These are phyloP conservation scores for Fopius arisanus DNA, from an alignment of 1,140 invertebrate genomes.

Conservation along the genomic window DNA sequence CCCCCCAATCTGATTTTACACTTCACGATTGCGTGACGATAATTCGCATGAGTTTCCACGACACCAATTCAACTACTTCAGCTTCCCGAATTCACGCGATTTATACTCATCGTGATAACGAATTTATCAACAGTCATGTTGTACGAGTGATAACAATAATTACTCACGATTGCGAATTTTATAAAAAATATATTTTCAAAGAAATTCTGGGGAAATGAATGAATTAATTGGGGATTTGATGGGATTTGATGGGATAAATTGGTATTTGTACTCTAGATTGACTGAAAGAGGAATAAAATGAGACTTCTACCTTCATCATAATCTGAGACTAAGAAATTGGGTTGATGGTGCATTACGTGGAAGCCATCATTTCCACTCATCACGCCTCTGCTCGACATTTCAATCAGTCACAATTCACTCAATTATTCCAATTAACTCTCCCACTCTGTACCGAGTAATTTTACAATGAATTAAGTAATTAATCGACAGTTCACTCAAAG, in stretches of 20 bases:
- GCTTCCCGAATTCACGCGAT: neutral
- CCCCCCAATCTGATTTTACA: neutral
- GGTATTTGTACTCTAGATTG: no score
- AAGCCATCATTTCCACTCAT: conserved; percentile 45
- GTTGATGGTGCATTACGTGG: conserved; percentile 39
- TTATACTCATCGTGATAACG: neutral
- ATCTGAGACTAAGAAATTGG: conserved; percentile 51
- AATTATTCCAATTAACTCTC: neutral
- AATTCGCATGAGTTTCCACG: neutral
- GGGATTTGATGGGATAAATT: no score
- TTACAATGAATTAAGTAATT: no score
- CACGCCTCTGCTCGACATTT: conserved; percentile 61
- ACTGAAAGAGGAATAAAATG: neutral
- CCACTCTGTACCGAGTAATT: no score
- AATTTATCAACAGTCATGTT: neutral
- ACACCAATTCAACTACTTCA: neutral
- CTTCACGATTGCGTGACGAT: conserved; percentile 6
- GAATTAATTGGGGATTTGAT: no score
- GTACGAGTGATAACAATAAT: neutral
- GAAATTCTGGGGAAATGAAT: no score
- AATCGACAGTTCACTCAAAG: conserved; percentile 48
- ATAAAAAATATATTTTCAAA: no score
- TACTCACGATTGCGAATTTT: neutral
- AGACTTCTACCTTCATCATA: conserved; percentile 41
- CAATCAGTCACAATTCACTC: neutral